A percentile compares a stretch with the other conserved stretches of the same genome.
Conservation (phyloP, 2,113 vertebrate genomes). For the Struthidea cinerea region DNA sequence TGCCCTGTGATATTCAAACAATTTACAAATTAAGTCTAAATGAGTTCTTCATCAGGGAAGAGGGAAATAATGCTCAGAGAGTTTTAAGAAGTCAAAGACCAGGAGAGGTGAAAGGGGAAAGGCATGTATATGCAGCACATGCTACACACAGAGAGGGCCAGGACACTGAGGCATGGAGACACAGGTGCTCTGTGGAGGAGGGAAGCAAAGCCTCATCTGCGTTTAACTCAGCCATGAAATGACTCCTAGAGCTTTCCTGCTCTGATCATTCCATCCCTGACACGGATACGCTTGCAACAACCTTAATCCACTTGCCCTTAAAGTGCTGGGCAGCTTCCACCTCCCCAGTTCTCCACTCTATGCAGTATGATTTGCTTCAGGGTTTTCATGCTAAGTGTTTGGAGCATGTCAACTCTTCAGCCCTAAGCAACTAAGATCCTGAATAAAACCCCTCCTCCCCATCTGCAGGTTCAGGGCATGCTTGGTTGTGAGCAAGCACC, state of each 20-base stretch:
- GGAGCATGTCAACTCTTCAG: neutral
- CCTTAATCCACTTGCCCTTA: neutral
- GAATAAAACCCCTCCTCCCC: neutral
- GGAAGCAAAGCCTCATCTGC: slow-evolving; percentile 4
- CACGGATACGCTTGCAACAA: neutral
- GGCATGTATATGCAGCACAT: neutral
- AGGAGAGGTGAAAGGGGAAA: neutral
- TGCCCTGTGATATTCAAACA: neutral
- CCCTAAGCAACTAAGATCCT: neutral
- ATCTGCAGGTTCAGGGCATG: neutral
- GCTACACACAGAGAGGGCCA: neutral
- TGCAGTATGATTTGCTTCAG: neutral
- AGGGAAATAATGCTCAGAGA: neutral
- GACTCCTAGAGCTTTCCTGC: slow-evolving; percentile 6
- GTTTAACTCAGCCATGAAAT: slow-evolving; percentile 61
- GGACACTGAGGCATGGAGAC: slow-evolving; percentile 25
- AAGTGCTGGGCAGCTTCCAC: neutral
- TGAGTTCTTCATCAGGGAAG: neutral
- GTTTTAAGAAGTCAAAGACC: neutral
- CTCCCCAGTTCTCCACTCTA: neutral
- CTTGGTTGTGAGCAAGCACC: neutral
- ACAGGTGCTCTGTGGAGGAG: slow-evolving; percentile 47
- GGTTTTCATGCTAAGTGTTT: neutral
- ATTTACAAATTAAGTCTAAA: neutral
- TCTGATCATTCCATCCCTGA: neutral